A percentile compares a stretch with the other conserved stretches of the same genome.
Evolutionary conservation across 2,113 vertebrate species (phyloP).

Genomic region (Lipophrys pholis): DNA sequence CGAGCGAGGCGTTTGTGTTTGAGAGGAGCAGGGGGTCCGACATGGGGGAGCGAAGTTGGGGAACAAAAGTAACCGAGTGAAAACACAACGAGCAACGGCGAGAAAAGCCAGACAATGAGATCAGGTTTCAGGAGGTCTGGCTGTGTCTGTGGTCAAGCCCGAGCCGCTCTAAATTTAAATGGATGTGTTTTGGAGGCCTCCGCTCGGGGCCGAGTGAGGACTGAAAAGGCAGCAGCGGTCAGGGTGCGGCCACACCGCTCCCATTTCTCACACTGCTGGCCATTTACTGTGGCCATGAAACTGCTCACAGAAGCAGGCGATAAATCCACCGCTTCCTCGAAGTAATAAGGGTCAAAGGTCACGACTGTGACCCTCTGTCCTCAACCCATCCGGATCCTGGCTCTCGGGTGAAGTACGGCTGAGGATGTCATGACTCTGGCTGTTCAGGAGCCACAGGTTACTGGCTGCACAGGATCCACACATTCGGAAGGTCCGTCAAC

Average conservation of each 20-base stretch:
- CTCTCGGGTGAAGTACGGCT: constrained; percentile 22
- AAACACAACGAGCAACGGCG: constrained; percentile 25
- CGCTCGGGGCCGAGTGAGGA: constrained; percentile 38
- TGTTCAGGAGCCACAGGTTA: constrained; percentile 20
- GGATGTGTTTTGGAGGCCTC: constrained; percentile 69
- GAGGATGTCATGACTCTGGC: constrained; percentile 1
- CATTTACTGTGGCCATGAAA: constrained; percentile 39
- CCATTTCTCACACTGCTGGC: constrained; percentile 49
- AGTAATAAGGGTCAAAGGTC: constrained; percentile 37
- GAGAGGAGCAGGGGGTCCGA: constrained; percentile 10
- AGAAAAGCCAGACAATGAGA: constrained; percentile 19
- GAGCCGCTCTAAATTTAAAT: constrained; percentile 66
- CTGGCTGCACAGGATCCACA: constrained; percentile 9
- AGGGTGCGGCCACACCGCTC: constrained; percentile 54
- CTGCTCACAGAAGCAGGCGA: background rate
- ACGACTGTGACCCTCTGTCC: constrained; percentile 14
- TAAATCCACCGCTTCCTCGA: constrained; percentile 41
- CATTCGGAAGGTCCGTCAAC: too few species aligned
- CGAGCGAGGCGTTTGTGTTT: background rate
- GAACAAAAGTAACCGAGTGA: constrained; percentile 23
- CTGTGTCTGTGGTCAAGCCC: constrained; percentile 54
- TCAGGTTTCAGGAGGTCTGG: constrained; percentile 47
- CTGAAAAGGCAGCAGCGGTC: constrained; percentile 61
- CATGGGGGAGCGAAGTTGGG: background rate
- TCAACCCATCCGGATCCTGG: constrained; percentile 9